Percentiles rank a stretch among this genome's conserved stretches.
These are phyloP conservation scores for Ochotona princeps DNA, from an alignment of 2,113 vertebrate species.

Conservation along the genomic window DNA sequence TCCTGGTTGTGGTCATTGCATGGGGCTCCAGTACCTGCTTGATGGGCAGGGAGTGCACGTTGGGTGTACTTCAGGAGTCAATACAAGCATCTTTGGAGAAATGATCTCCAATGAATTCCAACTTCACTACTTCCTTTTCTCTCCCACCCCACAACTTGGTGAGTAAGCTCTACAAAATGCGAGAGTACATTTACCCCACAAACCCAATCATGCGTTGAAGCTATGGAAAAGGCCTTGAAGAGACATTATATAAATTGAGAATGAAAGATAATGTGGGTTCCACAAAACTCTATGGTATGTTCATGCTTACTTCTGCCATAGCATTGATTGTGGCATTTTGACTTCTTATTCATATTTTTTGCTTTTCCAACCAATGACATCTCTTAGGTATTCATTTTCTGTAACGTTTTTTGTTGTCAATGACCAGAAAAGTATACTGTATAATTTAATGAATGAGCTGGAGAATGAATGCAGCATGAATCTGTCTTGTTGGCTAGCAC, in stretches of 20 bases:
- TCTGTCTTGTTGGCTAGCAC: background rate
- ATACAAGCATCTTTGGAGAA: background rate
- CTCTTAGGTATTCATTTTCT: background rate
- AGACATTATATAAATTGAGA: background rate
- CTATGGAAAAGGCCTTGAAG: background rate
- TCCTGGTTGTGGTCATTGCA: background rate
- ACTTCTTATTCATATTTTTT: conserved; percentile 1
- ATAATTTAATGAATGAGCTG: background rate
- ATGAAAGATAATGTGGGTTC: background rate
- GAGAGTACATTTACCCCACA: background rate
- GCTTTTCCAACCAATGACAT: background rate
- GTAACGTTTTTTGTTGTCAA: background rate
- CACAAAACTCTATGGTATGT: background rate
- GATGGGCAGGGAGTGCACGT: background rate
- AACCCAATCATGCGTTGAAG: background rate
- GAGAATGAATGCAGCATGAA: conserved; percentile 24
- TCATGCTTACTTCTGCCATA: background rate
- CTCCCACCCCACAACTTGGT: background rate
- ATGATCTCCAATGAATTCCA: background rate
- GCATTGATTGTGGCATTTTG: background rate
- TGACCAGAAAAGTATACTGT: background rate
- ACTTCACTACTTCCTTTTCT: background rate
- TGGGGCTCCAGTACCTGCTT: background rate
- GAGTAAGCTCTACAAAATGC: background rate
- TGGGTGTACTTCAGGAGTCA: background rate